Conservation (phyloP, 1,140 invertebrate species). For the Maniola jurtina region DNA sequence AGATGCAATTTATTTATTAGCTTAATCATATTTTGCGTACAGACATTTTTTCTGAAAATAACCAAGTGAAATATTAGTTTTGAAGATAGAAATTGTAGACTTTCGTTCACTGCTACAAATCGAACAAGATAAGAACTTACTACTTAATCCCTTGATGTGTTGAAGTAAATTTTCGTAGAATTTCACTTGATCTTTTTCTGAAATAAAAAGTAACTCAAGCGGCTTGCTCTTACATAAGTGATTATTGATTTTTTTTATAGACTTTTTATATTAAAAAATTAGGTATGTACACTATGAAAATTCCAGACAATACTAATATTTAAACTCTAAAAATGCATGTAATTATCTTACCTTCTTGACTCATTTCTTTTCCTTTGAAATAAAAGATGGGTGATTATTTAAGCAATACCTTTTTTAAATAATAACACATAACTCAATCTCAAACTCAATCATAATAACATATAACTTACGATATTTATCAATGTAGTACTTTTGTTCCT, state of each 20-base stretch:
- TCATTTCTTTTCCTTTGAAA: constrained; percentile 38
- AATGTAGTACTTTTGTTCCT: constrained; percentile 29
- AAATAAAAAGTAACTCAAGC: constrained; percentile 4
- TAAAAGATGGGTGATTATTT: constrained; percentile 8
- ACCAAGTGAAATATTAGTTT: too few relatives aligned
- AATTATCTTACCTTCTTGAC: constrained; percentile 40
- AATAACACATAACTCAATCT: too few relatives aligned
- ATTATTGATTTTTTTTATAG: too few relatives aligned
- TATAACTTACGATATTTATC: constrained; percentile 34
- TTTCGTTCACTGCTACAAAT: neutral
- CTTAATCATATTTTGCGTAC: too few relatives aligned
- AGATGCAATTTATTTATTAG: too few relatives aligned
- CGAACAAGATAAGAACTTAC: constrained; percentile 23
- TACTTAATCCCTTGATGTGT: constrained; percentile 35
- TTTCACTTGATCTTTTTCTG: constrained; percentile 44
- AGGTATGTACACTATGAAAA: too few relatives aligned
- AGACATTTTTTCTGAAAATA: too few relatives aligned
- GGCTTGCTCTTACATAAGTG: too few relatives aligned
- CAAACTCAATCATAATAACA: neutral
- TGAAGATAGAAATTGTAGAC: too few relatives aligned
- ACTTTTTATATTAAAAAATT: neutral
- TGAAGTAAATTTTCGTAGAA: constrained; percentile 42
- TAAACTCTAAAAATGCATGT: too few relatives aligned
- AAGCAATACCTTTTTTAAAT: too few relatives aligned
- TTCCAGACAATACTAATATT: too few relatives aligned